Percentiles rank a stretch among this genome's conserved stretches.
These are phyloP conservation scores for Drosophila mayri DNA, from an alignment of 1,140 invertebrate genomes.

Conservation along the genomic window DNA sequence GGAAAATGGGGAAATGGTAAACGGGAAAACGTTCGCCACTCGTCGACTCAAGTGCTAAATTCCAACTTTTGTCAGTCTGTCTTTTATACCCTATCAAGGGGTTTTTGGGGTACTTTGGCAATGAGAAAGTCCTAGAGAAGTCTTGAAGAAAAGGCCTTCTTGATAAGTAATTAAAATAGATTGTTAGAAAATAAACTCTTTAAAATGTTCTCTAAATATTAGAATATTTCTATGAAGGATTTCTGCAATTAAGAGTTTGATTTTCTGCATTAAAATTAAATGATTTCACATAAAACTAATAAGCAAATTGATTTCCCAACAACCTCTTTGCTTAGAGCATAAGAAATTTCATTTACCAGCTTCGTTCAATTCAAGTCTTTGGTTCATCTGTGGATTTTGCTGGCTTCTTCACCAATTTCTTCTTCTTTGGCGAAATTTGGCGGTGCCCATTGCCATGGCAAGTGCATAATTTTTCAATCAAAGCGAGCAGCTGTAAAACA, in stretches of 20 bases:
- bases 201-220: background rate
- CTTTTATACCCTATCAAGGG: slow-evolving; percentile 33
- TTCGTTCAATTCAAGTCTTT: slow-evolving; percentile 8
- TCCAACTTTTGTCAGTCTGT: slow-evolving; percentile 53
- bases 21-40: slow-evolving; percentile 60
- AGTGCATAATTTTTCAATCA: slow-evolving; percentile 83
- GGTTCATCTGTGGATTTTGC: slow-evolving; percentile 37
- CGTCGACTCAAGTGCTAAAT: slow-evolving; percentile 68
- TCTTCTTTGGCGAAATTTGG: slow-evolving; percentile 64
- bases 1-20: slow-evolving; percentile 44
- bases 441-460: slow-evolving; percentile 77
- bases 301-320: slow-evolving; percentile 3
- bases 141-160: rapidly evolving
- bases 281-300: background rate
- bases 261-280: background rate
- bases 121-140: background rate
- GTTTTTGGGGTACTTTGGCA: background rate
- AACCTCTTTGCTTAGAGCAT: slow-evolving; percentile 30
- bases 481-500: slow-evolving; percentile 79
- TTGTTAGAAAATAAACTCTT: background rate
- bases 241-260: too few species aligned
- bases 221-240: too few species aligned
- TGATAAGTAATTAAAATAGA: background rate
- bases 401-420: slow-evolving; percentile 19
- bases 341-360: slow-evolving; percentile 24